These are phyloP conservation scores for Euphysa ruthae DNA, from an alignment of 30 jellyfish, hydroid and myxozoan species.

Conservation along the genomic window DNA sequence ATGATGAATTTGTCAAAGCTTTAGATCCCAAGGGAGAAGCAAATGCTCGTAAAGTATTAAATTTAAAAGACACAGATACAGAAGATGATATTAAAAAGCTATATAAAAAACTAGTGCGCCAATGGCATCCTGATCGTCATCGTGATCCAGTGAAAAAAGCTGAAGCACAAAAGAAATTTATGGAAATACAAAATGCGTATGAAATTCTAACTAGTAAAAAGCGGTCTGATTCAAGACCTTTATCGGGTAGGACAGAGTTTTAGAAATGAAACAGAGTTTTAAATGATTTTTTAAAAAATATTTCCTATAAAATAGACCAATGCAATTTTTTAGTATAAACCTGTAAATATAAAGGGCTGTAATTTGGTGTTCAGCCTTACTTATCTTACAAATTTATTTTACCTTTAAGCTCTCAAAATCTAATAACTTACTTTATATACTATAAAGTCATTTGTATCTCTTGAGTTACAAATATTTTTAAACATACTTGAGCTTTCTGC, in stretches of 20 bases:
- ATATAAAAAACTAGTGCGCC: slow-evolving; percentile 62
- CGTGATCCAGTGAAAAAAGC: slow-evolving; percentile 33
- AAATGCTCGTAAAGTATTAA: slow-evolving; percentile 76
- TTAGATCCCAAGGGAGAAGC: slow-evolving; percentile 95
- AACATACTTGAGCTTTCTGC: too few relatives aligned
- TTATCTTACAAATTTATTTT: too few relatives aligned
- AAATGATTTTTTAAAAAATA: too few relatives aligned
- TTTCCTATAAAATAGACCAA: too few relatives aligned
- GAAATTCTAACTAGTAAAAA: slow-evolving; percentile 50
- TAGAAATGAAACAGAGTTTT: slow-evolving; percentile 1
- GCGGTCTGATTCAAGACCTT: slow-evolving; percentile 34
- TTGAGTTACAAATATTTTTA: too few relatives aligned
- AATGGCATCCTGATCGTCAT: slow-evolving; percentile 93
- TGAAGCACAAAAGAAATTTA: slow-evolving; percentile 69
- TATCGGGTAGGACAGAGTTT: slow-evolving; percentile 60
- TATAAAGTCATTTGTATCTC: too few relatives aligned
- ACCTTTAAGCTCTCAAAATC: too few relatives aligned
- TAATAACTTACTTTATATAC: too few relatives aligned
- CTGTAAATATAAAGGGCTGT: too few relatives aligned
- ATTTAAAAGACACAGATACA: slow-evolving; percentile 62
- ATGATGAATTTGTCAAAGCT: slow-evolving; percentile 89
- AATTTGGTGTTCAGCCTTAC: too few relatives aligned
- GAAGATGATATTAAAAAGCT: slow-evolving; percentile 57
- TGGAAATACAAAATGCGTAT: slow-evolving; percentile 86
- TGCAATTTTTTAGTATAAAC: too few relatives aligned